A percentile compares a stretch with the other conserved stretches of the same genome.
Evolutionary conservation across 2,888 invertebrate species (phyloP).

Genomic region (Pomacea canaliculata): DNA sequence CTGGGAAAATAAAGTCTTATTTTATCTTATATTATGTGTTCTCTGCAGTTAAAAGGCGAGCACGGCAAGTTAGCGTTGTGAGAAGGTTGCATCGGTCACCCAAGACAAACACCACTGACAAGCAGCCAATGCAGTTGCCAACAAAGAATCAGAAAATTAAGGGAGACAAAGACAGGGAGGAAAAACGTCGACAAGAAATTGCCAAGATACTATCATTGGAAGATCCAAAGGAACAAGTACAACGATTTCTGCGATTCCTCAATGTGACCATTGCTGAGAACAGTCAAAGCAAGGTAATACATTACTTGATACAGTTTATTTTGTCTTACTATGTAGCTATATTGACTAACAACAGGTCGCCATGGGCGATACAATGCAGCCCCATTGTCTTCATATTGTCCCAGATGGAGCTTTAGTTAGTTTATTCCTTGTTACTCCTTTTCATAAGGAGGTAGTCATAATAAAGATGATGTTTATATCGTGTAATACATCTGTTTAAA

Average conservation of each 20-base stretch:
- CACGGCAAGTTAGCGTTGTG: constrained; percentile 16
- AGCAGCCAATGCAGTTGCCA: not conserved
- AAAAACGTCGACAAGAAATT: constrained; percentile 46
- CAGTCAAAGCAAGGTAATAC: no score
- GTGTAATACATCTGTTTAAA: no score
- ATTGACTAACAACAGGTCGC: no score
- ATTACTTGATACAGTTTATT: not conserved
- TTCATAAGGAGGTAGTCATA: no score
- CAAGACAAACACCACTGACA: not conserved
- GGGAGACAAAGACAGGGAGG: constrained; percentile 17
- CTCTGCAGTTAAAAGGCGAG: constrained; percentile 6
- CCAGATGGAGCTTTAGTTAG: no score
- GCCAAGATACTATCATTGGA: constrained; percentile 52
- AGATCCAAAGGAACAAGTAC: constrained; percentile 53
- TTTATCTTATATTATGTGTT: not conserved
- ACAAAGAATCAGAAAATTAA: not conserved
- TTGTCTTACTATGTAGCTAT: not conserved
- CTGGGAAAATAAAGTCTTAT: not conserved
- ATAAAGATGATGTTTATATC: no score
- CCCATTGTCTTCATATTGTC: no score
- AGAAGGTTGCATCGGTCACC: not conserved
- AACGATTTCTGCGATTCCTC: constrained; percentile 48
- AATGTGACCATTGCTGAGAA: constrained; percentile 1
- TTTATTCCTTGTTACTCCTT: no score
- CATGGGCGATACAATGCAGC: no score